Base-by-base conservation (phyloP, 2,888 invertebrate genomes). In the Penaeus monodon region DNA sequence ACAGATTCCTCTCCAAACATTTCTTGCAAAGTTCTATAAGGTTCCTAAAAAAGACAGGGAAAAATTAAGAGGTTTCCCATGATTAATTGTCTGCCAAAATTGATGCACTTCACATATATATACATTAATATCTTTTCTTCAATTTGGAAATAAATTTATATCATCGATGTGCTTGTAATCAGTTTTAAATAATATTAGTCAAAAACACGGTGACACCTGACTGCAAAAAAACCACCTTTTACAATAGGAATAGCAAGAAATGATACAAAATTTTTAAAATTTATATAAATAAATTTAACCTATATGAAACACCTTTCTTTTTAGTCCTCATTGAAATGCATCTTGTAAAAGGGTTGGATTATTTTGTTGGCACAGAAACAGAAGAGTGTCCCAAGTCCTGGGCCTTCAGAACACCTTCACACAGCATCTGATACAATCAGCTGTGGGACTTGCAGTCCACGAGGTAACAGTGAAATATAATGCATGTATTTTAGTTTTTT, bases 371-470 rank as follows among this genome's bases (percentile, higher is more conserved):
- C 17, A 90, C 64, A 64, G 88, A 57, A 20, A 84, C 63, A 17
- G 57, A 38, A 17, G 33, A 78, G 8, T 86, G 68, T 7, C 90
- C 89, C 14, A 90, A 80, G 27, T 90, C 88, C 74, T 90, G 89
- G 3, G 91, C 97, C 92, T 97, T 96, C 91, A 99, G 94, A 68
- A 98, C 74, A 96, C 97, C 0, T 97, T 96, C 84, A 98, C 57
- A 98, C 96, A 57, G 99, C 96, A 93, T 99, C 99, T 57, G 99
- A 93, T 96, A 99, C 98, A 99, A 93, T 99, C 99, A 92, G 97
- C 96, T 77, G 98, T 96, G 0, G 99, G 98, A 92, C 96, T 97
- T 14, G 98, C 97, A 76, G 95, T 94, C 99, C 99, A 99, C 94
- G 96, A 90, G 89, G 10, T 83, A 79, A 80, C 29, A 14, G 27